phyloP scores from a whole-genome alignment of 2,113 vertebrate species.

The Paracanthobrama guichenoti region DNA sequence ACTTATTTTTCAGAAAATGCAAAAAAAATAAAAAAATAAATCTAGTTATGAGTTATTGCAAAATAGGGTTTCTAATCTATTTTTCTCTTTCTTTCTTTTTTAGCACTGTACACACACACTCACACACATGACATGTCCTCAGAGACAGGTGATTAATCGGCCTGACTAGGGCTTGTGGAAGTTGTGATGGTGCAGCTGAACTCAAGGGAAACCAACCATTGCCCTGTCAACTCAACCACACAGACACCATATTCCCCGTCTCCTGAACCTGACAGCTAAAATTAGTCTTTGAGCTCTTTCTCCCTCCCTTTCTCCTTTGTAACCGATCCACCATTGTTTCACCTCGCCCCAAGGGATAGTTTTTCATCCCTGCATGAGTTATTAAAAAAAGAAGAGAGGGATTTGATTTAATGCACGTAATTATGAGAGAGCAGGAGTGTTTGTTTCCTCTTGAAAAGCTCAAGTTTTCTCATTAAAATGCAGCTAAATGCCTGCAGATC shows the following conservation, averaged over 20 bases:
- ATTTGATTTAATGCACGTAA: neutral
- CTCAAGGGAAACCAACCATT: slow-evolving; percentile 12
- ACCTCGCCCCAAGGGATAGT: slow-evolving; percentile 24
- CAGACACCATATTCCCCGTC: slow-evolving; percentile 29
- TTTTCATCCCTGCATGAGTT: slow-evolving; percentile 38
- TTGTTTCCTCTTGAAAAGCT: slow-evolving; percentile 26
- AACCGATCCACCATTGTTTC: slow-evolving; percentile 38
- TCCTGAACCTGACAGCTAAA: slow-evolving; percentile 33
- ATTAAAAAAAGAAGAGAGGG: slow-evolving; percentile 15
- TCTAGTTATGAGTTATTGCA: neutral
- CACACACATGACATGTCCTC: neutral
- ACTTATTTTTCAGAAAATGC: neutral
- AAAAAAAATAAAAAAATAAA: neutral
- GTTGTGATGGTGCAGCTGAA: slow-evolving; percentile 18
- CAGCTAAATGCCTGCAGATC: slow-evolving; percentile 16
- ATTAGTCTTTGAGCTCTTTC: slow-evolving; percentile 39
- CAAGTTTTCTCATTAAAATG: slow-evolving; percentile 13
- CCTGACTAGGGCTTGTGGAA: slow-evolving; percentile 29
- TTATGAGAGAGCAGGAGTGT: neutral
- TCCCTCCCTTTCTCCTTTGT: slow-evolving; percentile 31
- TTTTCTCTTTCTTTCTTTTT: neutral
- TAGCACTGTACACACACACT: neutral
- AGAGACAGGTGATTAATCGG: slow-evolving; percentile 41
- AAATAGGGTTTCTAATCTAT: neutral
- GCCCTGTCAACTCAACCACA: slow-evolving; percentile 32